Base-by-base conservation (phyloP, 2,888 invertebrate genomes). In the Diarsia rubi region DNA sequence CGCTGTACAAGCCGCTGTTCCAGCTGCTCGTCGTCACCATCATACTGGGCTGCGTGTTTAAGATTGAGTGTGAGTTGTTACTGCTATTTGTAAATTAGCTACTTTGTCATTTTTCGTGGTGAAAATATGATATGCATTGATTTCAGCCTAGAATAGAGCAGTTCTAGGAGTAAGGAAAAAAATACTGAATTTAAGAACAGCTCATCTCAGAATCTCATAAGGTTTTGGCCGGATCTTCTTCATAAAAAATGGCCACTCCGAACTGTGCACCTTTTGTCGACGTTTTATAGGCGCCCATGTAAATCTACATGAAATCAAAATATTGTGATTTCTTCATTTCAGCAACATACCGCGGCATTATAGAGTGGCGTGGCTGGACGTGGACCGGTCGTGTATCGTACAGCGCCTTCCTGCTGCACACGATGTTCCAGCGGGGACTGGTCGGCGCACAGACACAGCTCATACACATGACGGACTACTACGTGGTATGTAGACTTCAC, bases 301-400 rank as follows among this genome's bases (percentile, higher is more conserved):
- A 31, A 4, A 4, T 4, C 2, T 31, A 31, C 31, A 31, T 31
- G 31, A 31, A 31, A 31, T 31, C 31, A 31, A 31, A 31, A 31
- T 31, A 31, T 31, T 31, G 2, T 31, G 31, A 31, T 31, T 31
- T 4, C 12, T 3, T 42, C 0, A 31, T 42, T 27, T 9, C 89
- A 95, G 95, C 82, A 3, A 57, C 92, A 0, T 94, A 92, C 88
- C 91, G 95, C 4, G 74, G 91, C 12, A 85, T 95, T 57, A 21
- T 94, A 31, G 95, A 95, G 78, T 96, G 95, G 95, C 93, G 94
- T n/a, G 96, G 95, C 5, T 95, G 93, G 83, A 89, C 93, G 1
- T 95, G 95, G 95, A 82, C 85, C 4, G 95, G 95, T 0, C 90
- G 95, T 0, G 92, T 92, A 44, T 91, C 95, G 0, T 96, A 95